These are phyloP conservation scores for Spondyliosoma cantharus DNA, from an alignment of 2,797 vertebrate species.

Conservation along the genomic window DNA sequence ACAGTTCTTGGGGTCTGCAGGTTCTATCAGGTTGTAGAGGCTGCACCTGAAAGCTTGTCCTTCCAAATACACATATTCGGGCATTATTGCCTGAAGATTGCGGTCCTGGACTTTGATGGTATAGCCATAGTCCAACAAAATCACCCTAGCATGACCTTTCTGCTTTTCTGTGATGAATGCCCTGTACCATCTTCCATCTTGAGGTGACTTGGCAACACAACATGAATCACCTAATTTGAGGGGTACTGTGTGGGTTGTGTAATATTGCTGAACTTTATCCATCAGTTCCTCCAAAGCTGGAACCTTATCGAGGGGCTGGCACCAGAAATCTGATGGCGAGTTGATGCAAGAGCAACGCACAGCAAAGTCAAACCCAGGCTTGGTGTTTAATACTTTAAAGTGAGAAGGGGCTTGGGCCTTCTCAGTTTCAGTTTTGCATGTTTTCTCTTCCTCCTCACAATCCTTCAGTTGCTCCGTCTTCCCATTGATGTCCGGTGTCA, in stretches of 20 bases:
- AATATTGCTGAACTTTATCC: conserved; percentile 86
- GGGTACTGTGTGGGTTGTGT: conserved; percentile 75
- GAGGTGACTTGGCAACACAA: conserved; percentile 83
- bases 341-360: conserved; percentile 83
- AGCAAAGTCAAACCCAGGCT: conserved; percentile 84
- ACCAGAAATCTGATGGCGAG: conserved; percentile 90
- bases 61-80: conserved; percentile 84
- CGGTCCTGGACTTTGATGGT: conserved; percentile 77
- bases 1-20: conserved; percentile 55
- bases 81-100: conserved; percentile 84
- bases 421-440: conserved; percentile 3
- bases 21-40: conserved; percentile 80
- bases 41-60: conserved; percentile 89
- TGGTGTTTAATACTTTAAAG: conserved; percentile 82
- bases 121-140: conserved; percentile 89
- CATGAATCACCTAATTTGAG: conserved; percentile 80
- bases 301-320: conserved; percentile 82
- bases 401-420: neutral
- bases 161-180: conserved; percentile 73
- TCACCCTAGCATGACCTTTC: conserved; percentile 66
- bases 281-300: conserved; percentile 86
- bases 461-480: conserved; percentile 9
- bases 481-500: neutral
- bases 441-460: conserved; percentile 15
- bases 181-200: conserved; percentile 89